Conservation (phyloP, 2,797 vertebrate genomes). For the Xiphorhynchus erythropygius region DNA sequence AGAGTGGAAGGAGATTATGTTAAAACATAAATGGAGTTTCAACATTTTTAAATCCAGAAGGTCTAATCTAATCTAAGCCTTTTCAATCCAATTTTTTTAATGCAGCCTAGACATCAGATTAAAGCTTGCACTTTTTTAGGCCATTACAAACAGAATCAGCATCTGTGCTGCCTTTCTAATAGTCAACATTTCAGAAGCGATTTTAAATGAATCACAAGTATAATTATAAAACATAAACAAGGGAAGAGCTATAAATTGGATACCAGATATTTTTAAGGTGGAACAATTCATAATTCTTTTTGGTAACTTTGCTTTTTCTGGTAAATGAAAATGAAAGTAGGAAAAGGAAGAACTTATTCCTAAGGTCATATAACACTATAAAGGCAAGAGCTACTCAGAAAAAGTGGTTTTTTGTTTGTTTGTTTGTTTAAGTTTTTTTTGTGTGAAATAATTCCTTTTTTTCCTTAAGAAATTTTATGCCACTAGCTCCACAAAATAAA, state of each 20-base stretch:
- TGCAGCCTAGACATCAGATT: constrained; percentile 96
- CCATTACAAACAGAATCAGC: constrained; percentile 84
- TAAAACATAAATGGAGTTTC: constrained; percentile 93
- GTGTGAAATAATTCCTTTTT: not conserved
- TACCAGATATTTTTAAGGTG: not conserved
- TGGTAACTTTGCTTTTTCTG: not conserved
- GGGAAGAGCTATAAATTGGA: not conserved
- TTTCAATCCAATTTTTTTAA: constrained; percentile 98
- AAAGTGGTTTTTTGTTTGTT: not conserved
- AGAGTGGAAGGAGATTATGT: constrained; percentile 93
- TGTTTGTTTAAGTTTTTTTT: too few species aligned
- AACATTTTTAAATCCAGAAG: constrained; percentile 92
- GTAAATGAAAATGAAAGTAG: not conserved
- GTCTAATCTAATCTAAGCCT: constrained; percentile 98
- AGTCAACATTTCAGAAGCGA: constrained; percentile 4
- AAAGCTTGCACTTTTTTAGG: constrained; percentile 89
- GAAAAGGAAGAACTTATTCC: not conserved
- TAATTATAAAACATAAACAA: not conserved
- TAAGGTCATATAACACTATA: not conserved
- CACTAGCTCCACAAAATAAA: not conserved
- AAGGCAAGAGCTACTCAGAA: not conserved
- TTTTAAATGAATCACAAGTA: constrained; percentile 39
- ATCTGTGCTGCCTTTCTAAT: constrained; percentile 80
- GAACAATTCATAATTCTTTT: not conserved
- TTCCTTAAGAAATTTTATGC: not conserved